phyloP scores from a whole-genome alignment of 2,797 vertebrate genomes.

The Myripristis murdjan region DNA sequence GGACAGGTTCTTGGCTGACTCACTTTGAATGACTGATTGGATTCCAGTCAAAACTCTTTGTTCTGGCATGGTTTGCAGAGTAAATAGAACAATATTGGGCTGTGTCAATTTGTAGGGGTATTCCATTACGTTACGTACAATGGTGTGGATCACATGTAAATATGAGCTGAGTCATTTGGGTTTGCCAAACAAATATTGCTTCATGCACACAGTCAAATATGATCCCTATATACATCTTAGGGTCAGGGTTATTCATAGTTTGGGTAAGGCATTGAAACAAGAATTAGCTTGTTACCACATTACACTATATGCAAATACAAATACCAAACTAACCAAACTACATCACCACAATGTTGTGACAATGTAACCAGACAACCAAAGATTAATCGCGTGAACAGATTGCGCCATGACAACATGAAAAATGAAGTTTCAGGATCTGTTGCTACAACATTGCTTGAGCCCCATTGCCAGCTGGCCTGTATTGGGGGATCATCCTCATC shows the following conservation, averaged over 20 bases:
- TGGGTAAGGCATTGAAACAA: background rate
- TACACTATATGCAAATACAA: too few relatives aligned
- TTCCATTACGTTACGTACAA: conserved; percentile 64
- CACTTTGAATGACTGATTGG: conserved; percentile 79
- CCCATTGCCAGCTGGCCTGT: too few relatives aligned
- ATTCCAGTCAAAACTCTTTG: conserved; percentile 72
- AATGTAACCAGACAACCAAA: too few relatives aligned
- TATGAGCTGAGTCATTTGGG: conserved; percentile 68
- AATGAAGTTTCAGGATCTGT: too few relatives aligned
- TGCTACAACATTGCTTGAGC: too few relatives aligned
- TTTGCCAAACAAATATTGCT: conserved; percentile 50
- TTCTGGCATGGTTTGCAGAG: conserved; percentile 65
- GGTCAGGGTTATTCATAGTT: background rate
- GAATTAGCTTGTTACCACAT: background rate
- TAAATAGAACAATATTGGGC: conserved; percentile 74
- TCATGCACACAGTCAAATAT: conserved; percentile 26
- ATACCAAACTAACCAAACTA: too few relatives aligned
- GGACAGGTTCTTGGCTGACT: conserved; percentile 75
- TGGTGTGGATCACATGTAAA: conserved; percentile 63
- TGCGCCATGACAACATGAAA: too few relatives aligned
- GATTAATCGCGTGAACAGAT: too few relatives aligned
- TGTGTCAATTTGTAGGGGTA: conserved; percentile 69
- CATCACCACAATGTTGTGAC: too few relatives aligned
- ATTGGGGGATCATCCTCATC: too few relatives aligned
- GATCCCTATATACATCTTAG: background rate